phyloP scores from a whole-genome alignment of 2,113 vertebrate genomes.

The Syngnathus typhle region DNA sequence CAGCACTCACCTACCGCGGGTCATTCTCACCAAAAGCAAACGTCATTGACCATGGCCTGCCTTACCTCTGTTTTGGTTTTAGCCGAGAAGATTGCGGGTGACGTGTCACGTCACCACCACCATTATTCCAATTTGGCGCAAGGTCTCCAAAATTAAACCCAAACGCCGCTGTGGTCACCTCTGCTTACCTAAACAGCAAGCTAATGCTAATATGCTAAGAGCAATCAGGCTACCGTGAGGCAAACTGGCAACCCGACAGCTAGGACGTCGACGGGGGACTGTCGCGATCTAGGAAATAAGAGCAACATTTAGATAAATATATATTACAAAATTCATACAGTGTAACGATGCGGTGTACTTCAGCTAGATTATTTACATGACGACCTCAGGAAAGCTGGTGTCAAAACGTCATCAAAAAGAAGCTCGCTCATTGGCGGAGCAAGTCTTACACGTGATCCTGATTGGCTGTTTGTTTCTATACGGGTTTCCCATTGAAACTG shows the following conservation, averaged over 20 bases:
- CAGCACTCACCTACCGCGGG: slow-evolving; percentile 1
- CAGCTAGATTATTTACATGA: slow-evolving; percentile 62
- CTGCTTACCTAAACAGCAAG: slow-evolving; percentile 53
- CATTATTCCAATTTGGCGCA: slow-evolving; percentile 12
- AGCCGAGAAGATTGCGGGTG: slow-evolving; percentile 3
- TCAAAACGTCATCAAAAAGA: slow-evolving; percentile 9
- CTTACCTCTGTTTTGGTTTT: slow-evolving; percentile 45
- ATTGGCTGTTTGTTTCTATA: slow-evolving; percentile 15
- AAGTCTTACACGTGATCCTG: background rate
- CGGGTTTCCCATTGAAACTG: slow-evolving; percentile 61
- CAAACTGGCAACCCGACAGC: slow-evolving; percentile 21
- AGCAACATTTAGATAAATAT: slow-evolving; percentile 24
- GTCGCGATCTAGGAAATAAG: slow-evolving; percentile 24
- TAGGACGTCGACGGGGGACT: slow-evolving; percentile 27
- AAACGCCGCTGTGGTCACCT: slow-evolving; percentile 36
- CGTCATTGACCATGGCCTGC: background rate
- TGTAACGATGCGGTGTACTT: slow-evolving; percentile 34
- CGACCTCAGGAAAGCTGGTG: slow-evolving; percentile 28
- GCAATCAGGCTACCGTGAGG: slow-evolving; percentile 36
- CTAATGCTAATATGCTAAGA: slow-evolving; percentile 31
- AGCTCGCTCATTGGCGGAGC: slow-evolving; percentile 46
- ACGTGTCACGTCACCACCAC: slow-evolving; percentile 42
- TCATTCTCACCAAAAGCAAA: background rate
- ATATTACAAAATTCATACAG: slow-evolving; percentile 26
- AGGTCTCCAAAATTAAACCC: slow-evolving; percentile 21